These are phyloP conservation scores for Cherax quadricarinatus DNA, from an alignment of 1,140 invertebrate species.

Conservation along the genomic window DNA sequence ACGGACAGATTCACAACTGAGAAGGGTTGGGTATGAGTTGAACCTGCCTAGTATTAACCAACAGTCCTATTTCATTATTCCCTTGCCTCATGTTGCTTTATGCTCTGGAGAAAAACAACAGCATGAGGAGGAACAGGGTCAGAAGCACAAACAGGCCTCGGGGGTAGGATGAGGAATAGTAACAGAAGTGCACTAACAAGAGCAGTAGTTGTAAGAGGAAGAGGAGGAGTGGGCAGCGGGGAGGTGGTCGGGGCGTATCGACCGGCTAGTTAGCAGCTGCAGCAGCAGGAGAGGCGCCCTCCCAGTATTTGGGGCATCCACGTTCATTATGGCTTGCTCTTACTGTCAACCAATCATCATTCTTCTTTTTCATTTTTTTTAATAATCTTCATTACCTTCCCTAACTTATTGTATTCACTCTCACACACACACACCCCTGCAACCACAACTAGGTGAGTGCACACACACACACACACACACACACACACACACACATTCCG, in stretches of 20 bases:
- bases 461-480: too few species aligned
- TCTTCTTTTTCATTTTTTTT: too few species aligned
- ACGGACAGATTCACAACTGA: too few species aligned
- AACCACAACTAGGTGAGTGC: too few species aligned
- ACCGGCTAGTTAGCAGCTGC: slow-evolving; percentile 23
- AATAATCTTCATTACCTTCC: too few species aligned
- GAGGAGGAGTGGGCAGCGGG: not conserved
- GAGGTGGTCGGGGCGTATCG: not conserved
- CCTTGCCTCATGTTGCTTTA: too few species aligned
- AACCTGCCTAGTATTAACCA: too few species aligned
- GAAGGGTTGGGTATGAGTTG: not conserved
- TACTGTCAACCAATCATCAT: too few species aligned
- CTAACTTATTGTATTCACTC: too few species aligned
- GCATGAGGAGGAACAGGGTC: not conserved
- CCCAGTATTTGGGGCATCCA: not conserved
- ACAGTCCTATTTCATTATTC: too few species aligned
- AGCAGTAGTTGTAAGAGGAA: not conserved
- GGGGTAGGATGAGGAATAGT: not conserved
- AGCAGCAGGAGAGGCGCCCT: not conserved
- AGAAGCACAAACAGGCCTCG: not conserved
- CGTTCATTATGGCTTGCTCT: not conserved
- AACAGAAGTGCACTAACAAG: not conserved
- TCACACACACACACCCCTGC: too few species aligned
- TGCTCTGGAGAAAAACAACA: not conserved
- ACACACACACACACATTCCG: too few species aligned